Evolutionary conservation across 2,113 vertebrate genomes (phyloP), one percentile per base, ranked within the genome.

Genomic region (Mohoua ochrocephala): DNA sequence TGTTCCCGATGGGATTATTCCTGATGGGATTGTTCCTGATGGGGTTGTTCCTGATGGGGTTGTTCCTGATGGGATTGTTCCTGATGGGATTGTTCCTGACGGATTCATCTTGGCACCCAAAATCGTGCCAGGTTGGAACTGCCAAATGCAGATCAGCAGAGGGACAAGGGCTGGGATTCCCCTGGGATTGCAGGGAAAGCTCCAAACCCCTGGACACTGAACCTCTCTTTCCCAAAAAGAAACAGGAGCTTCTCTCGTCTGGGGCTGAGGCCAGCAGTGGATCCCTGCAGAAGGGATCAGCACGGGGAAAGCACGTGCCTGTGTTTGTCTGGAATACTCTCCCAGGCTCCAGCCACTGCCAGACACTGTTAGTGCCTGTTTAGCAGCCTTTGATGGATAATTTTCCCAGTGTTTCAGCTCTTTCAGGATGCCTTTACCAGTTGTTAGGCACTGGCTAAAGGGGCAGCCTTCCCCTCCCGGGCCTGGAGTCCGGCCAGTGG

Each of bases 201-300:
- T 33, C 45, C 49, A 50, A 6, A 64, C 4, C 77, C 63, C 24
- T 6, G 41, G 3, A 11, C 7, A 4, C 28, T 2, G 35, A 54
- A n/a, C n/a, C n/a, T n/a, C n/a, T n/a, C n/a, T n/a, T n/a, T n/a
- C n/a, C n/a, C n/a, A n/a, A n/a, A n/a, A n/a, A n/a, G n/a, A 35
- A 50, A 7, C 1, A 0, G 22, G 53, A 54, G 3, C 5, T 44
- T 5, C 24, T 15, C 7, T 0, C 10, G 2, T 1, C 28, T 2
- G 35, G 27, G 53, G 42, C 50, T 3, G 1, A 15, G 31, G 52
- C 14, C 50, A 67, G 31, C 28, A 14, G 1, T 0, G 31, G 31
- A 15, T 21, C 21, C 28, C 28, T 56, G 2, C 24, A 41, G n/a
- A 10, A 37, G 6, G 22, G 14, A 5, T 1, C 9, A 47, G 61